Conservation (phyloP, 2,113 vertebrate genomes). For the Phycodurus eques region DNA sequence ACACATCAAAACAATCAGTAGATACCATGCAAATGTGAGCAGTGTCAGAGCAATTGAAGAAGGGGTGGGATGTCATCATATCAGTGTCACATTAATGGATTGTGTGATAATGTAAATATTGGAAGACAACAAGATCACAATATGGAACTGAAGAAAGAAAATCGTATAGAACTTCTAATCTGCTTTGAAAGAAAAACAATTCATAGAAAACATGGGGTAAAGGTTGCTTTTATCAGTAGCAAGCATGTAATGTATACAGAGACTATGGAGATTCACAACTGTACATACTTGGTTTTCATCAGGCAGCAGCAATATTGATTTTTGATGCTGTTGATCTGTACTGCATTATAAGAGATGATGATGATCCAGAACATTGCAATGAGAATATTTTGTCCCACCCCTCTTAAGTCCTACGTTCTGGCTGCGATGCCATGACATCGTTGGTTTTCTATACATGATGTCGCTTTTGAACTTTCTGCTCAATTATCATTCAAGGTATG, state of each 20-base stretch:
- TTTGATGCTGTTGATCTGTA: background rate
- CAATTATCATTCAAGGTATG: background rate
- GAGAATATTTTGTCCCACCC: background rate
- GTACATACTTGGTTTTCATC: background rate
- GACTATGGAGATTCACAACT: background rate
- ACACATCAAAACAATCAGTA: background rate
- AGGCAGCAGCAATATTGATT: background rate
- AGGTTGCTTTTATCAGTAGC: background rate
- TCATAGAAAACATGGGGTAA: background rate
- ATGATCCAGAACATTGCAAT: background rate
- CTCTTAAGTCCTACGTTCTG: background rate
- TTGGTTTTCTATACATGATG: background rate
- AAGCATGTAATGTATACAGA: background rate
- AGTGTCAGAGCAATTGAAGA: background rate
- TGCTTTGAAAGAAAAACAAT: background rate
- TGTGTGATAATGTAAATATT: background rate
- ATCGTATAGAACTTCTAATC: no score
- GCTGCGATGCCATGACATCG: background rate
- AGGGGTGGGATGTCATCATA: background rate
- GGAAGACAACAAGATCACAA: background rate
- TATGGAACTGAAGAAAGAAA: background rate
- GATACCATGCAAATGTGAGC: background rate
- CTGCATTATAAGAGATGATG: background rate
- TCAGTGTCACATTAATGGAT: background rate
- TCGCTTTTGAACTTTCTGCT: background rate